Percentiles rank a stretch among this genome's conserved stretches.
Conservation (phyloP, 2,113 vertebrate species). For the Suncus etruscus region DNA sequence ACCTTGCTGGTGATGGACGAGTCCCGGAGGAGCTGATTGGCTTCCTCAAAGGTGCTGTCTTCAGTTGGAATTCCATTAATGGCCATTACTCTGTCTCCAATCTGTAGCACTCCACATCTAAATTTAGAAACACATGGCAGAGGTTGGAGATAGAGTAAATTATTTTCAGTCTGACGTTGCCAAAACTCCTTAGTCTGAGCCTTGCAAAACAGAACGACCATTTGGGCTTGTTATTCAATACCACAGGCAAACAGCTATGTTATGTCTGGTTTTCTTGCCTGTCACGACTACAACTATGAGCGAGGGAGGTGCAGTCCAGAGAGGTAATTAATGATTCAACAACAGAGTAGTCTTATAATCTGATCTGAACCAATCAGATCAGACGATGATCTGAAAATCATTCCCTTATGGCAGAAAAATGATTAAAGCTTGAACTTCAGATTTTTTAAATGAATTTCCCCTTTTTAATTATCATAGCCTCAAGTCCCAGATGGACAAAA, state of each 20-base stretch:
- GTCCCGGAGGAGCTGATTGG: constrained; percentile 97
- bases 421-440: constrained; percentile 72
- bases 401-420: constrained; percentile 24
- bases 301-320: constrained; percentile 64
- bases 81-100: constrained; percentile 97
- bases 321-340: constrained; percentile 70
- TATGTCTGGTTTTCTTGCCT: not conserved
- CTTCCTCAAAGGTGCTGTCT: constrained; percentile 98
- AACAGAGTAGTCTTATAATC: constrained; percentile 51
- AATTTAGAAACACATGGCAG: constrained; percentile 68
- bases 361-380: constrained; percentile 64
- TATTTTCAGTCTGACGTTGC: not conserved
- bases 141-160: not conserved
- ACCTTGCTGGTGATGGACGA: constrained; percentile 96
- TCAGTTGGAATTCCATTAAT: constrained; percentile 97
- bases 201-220: constrained; percentile 28
- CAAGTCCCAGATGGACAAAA: constrained; percentile 64
- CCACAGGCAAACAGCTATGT: not conserved
- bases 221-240: not conserved
- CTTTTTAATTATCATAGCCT: constrained; percentile 75
- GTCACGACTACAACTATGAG: constrained; percentile 9
- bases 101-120: constrained; percentile 97
- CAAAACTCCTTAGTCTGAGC: constrained; percentile 35
- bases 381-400: constrained; percentile 44
- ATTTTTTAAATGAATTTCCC: constrained; percentile 57